phyloP scores from a whole-genome alignment of 2,888 invertebrate species.

The Cantharis flavilabris region DNA sequence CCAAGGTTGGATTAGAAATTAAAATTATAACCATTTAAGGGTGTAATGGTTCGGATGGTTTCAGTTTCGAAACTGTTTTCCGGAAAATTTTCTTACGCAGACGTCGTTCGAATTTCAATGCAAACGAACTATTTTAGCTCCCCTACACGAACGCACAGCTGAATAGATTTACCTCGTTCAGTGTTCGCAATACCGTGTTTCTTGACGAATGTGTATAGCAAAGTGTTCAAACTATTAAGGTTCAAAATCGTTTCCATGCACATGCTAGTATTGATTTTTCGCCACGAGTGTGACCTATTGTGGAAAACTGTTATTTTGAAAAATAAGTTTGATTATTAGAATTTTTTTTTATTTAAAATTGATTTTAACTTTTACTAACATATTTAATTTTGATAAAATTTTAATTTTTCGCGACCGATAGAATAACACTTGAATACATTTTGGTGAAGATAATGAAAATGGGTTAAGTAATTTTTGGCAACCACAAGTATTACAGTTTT shows the following conservation, averaged over 20 bases:
- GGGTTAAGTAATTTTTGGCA: neutral
- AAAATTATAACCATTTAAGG: neutral
- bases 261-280: constrained; percentile 26
- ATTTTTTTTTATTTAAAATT: neutral
- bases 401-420: neutral
- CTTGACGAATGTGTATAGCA: constrained; percentile 31
- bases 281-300: constrained; percentile 25
- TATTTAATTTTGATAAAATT: neutral
- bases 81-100: constrained; percentile 15
- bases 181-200: constrained; percentile 29
- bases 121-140: constrained; percentile 28
- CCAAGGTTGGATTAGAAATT: neutral
- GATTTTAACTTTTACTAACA: neutral
- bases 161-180: constrained; percentile 31
- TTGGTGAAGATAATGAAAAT: neutral
- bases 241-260: constrained; percentile 21
- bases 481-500: neutral
- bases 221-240: constrained; percentile 28
- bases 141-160: constrained; percentile 20
- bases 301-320: constrained; percentile 1
- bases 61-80: constrained; percentile 23
- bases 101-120: constrained; percentile 22
- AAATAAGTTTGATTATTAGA: neutral
- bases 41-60: neutral
- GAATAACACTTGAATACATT: neutral